These are phyloP conservation scores for Melanchra persicariae DNA, from an alignment of 2,888 invertebrate species.

Conservation along the genomic window DNA sequence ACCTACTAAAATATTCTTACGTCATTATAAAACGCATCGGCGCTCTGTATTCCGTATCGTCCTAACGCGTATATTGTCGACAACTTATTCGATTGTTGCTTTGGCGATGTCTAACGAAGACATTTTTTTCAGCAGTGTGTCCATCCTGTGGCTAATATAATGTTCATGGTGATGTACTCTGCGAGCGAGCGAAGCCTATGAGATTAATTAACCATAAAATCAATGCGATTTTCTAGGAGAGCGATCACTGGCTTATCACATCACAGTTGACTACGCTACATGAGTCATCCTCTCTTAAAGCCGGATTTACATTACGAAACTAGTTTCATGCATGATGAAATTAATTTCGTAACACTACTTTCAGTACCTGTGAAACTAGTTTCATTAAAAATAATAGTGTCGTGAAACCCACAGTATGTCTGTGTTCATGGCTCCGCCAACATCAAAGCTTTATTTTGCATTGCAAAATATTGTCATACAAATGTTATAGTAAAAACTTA, in stretches of 20 bases:
- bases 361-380: no score
- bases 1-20: constrained; percentile 23
- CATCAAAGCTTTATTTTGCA: no score
- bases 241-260: constrained; percentile 23
- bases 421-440: no score
- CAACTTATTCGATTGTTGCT: not conserved
- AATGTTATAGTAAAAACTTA: no score
- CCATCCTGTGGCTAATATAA: not conserved
- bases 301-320: no score
- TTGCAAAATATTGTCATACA: no score
- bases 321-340: no score
- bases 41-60: not conserved
- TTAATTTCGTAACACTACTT: no score
- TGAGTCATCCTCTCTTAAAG: constrained; percentile 37
- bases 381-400: no score
- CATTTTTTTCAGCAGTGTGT: not conserved
- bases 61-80: not conserved
- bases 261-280: constrained; percentile 34
- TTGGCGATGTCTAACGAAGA: not conserved
- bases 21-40: not conserved
- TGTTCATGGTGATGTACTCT: constrained; percentile 1
- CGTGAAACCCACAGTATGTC: no score
- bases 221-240: constrained; percentile 46
- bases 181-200: not conserved
- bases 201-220: constrained; percentile 36